Percentiles rank a stretch among this genome's conserved stretches.
Evolutionary conservation across 2,888 invertebrate genomes (phyloP).

Genomic region (Ethmia dodecea): DNA sequence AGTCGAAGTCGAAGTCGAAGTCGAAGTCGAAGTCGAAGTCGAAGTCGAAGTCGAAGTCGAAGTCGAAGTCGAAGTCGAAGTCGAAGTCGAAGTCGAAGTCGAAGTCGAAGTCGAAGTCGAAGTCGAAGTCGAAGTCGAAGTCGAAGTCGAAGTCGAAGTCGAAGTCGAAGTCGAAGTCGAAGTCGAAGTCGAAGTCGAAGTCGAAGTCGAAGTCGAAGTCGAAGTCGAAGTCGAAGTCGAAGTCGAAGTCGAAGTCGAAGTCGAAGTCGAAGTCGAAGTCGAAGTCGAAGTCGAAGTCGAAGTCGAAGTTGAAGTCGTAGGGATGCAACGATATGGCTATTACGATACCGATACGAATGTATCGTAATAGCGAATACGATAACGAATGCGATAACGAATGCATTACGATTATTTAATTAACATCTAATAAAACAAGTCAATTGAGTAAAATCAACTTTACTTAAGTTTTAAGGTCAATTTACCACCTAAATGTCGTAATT

Average conservation of each 20-base stretch:
- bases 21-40: neutral
- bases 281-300: conserved; percentile 25
- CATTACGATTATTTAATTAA: no score
- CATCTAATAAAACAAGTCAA: no score
- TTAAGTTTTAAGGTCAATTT: no score
- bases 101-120: neutral
- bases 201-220: neutral
- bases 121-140: neutral
- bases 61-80: neutral
- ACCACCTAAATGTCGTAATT: no score
- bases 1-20: neutral
- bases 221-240: neutral
- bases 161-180: neutral
- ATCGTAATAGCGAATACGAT: no score
- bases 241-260: conserved; percentile 1
- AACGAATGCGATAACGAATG: no score
- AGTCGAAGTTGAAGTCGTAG: neutral
- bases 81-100: neutral
- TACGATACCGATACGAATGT: no score
- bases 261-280: conserved; percentile 20
- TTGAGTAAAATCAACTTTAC: no score
- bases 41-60: neutral
- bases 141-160: neutral
- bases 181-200: neutral
- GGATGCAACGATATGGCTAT: no score